Evolutionary conservation across 2,113 vertebrate genomes (phyloP).

Genomic region (Noturus placidus): DNA sequence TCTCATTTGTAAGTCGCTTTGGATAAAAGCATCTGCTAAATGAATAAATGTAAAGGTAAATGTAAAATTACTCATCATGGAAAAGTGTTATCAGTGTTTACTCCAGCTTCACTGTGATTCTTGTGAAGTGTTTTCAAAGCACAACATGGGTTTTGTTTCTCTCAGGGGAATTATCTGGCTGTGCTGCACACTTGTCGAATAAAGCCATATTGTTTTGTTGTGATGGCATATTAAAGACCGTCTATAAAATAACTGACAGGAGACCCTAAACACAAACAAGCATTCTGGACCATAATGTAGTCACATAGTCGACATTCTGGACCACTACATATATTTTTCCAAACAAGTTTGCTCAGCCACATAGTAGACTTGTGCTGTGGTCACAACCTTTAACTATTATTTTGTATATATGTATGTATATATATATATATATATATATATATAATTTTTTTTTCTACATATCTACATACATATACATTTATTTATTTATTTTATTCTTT

Average conservation of each 20-base stretch:
- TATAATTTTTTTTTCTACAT: too few relatives aligned
- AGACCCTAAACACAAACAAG: neutral
- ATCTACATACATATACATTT: too few relatives aligned
- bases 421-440: too few relatives aligned
- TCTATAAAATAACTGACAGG: neutral
- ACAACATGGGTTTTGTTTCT: neutral
- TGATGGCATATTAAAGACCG: neutral
- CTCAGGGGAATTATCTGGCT: neutral
- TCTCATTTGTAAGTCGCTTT: too few relatives aligned
- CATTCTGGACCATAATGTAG: neutral
- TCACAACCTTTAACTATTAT: neutral
- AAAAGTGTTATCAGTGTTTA: neutral
- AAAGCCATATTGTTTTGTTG: neutral
- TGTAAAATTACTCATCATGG: neutral
- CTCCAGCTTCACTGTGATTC: neutral
- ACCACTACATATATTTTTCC: too few relatives aligned
- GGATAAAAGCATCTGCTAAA: too few relatives aligned
- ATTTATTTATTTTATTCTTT: too few relatives aligned
- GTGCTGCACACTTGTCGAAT: neutral
- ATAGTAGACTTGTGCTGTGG: neutral
- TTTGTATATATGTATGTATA: too few relatives aligned
- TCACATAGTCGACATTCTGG: too few relatives aligned
- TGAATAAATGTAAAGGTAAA: too few relatives aligned
- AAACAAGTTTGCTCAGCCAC: neutral
- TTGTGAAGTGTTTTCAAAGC: neutral